Conservation (phyloP, 2,113 vertebrate species). For the Tragelaphus scriptus region DNA sequence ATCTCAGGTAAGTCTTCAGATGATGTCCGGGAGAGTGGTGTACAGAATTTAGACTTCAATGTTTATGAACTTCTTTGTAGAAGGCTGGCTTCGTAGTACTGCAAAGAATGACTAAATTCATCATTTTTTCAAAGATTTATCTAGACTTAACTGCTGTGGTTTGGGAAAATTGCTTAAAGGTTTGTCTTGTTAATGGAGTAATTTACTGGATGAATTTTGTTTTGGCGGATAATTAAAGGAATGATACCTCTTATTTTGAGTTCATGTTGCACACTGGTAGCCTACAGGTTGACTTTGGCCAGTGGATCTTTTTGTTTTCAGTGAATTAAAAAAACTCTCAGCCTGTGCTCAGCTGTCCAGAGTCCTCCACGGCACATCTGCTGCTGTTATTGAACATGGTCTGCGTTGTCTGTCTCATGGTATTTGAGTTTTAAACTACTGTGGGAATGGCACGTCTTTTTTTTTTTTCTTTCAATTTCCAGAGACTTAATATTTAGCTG, state of each 20-base stretch:
- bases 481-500: not conserved
- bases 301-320: not conserved
- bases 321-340: not conserved
- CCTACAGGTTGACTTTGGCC: not conserved
- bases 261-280: not conserved
- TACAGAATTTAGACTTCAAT: not conserved
- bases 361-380: not conserved
- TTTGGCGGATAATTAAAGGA: not conserved
- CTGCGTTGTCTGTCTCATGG: not conserved
- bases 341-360: not conserved
- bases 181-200: not conserved
- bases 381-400: fast-evolving
- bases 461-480: not conserved
- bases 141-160: not conserved
- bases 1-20: slow-evolving; percentile 86
- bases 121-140: not conserved
- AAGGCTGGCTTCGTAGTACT: not conserved
- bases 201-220: not conserved
- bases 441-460: not conserved
- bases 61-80: not conserved
- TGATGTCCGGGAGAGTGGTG: fast-evolving
- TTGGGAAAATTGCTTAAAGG: not conserved
- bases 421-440: too few species aligned
- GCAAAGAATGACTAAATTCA: not conserved
- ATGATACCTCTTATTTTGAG: not conserved